Conservation (phyloP, 2,888 invertebrate genomes). For the Dinocampus coccinellae region DNA sequence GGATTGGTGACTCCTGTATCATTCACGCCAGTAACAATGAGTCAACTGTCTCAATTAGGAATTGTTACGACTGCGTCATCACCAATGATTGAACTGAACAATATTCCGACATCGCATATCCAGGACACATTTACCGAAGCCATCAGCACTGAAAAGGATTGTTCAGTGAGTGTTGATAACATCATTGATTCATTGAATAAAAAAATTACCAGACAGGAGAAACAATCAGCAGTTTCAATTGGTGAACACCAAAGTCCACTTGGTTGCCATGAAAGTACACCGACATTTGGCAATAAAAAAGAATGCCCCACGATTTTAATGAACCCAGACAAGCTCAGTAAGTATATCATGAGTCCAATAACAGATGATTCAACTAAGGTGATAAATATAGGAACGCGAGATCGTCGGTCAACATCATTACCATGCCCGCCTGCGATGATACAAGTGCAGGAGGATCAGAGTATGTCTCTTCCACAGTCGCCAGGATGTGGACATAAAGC, state of each 20-base stretch:
- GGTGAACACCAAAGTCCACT: constrained; percentile 62
- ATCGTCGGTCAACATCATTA: constrained; percentile 66
- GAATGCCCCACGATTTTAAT: constrained; percentile 63
- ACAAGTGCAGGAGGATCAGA: constrained; percentile 59
- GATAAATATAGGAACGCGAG: constrained; percentile 46
- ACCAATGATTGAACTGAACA: constrained; percentile 47
- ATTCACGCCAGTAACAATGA: constrained; percentile 74
- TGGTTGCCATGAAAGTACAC: constrained; percentile 60
- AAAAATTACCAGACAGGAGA: constrained; percentile 63
- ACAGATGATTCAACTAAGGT: constrained; percentile 42
- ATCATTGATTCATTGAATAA: constrained; percentile 60
- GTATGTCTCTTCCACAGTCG: constrained; percentile 63
- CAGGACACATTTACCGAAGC: constrained; percentile 62
- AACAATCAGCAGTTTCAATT: constrained; percentile 62
- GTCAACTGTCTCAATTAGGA: constrained; percentile 73
- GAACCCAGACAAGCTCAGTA: constrained; percentile 61
- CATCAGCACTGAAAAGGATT: constrained; percentile 62
- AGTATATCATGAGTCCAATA: constrained; percentile 52
- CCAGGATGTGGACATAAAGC: constrained; percentile 58
- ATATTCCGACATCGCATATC: constrained; percentile 40
- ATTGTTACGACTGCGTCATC: constrained; percentile 71
- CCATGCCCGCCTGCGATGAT: constrained; percentile 60
- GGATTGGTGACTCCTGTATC: constrained; percentile 70
- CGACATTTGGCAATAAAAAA: constrained; percentile 61
- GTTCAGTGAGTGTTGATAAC: constrained; percentile 51